These are phyloP conservation scores for Spodoptera littoralis DNA, from an alignment of 2,888 invertebrate species.

Conservation along the genomic window DNA sequence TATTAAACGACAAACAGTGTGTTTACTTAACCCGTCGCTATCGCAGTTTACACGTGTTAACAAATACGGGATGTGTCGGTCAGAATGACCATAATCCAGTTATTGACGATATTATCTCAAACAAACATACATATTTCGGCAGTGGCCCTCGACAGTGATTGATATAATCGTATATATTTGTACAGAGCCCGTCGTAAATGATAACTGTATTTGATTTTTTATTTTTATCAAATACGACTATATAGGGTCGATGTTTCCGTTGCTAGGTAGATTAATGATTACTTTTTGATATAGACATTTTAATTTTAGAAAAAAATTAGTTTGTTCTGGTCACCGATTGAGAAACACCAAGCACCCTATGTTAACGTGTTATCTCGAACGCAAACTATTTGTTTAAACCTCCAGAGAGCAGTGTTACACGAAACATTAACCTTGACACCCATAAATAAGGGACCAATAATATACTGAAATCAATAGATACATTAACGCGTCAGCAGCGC, in stretches of 20 bases:
- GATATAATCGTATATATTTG: constrained; percentile 63
- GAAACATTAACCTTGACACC: constrained; percentile 74
- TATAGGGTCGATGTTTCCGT: constrained; percentile 43
- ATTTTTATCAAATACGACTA: constrained; percentile 46
- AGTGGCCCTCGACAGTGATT: constrained; percentile 71
- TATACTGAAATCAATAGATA: constrained; percentile 60
- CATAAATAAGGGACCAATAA: constrained; percentile 66
- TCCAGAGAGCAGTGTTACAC: constrained; percentile 42
- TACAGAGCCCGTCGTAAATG: constrained; percentile 45
- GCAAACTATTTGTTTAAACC: constrained; percentile 40
- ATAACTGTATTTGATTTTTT: constrained; percentile 48
- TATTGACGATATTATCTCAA: constrained; percentile 76
- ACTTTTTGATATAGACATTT: constrained; percentile 12
- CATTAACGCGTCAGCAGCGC: constrained; percentile 65
- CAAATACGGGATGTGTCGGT: constrained; percentile 67
- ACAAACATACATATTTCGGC: constrained; percentile 59
- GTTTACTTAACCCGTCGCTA: constrained; percentile 56
- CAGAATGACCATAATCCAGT: constrained; percentile 80
- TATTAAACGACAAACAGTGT: constrained; percentile 48
- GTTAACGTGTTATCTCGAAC: constrained; percentile 33
- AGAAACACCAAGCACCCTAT: constrained; percentile 37
- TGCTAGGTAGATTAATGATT: constrained; percentile 11
- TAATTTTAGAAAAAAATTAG: too few species aligned
- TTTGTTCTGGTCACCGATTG: constrained; percentile 8
- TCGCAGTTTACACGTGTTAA: constrained; percentile 76